Base-by-base conservation (phyloP, 2,113 vertebrate genomes). In the Myodes glareolus region DNA sequence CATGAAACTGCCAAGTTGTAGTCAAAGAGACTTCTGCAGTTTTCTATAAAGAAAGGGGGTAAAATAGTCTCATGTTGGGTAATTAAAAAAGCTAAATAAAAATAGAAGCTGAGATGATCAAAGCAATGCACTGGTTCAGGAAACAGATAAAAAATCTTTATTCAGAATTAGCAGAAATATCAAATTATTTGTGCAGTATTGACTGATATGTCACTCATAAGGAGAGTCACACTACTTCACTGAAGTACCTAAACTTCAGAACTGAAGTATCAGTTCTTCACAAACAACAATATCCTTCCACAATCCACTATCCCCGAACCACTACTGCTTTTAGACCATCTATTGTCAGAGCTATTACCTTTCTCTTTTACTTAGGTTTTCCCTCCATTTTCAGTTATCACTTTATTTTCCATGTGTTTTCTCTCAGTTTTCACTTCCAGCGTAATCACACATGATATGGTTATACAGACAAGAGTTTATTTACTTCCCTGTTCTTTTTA, bases 11-110 rank as follows among this genome's bases (percentile, higher is more conserved):
- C 3, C 94, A 10, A 95, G 88, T 81, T 70, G 55, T 0, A 87
- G 19, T 70, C 19, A 63, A 91, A 67, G 14, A 77, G 11, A 39
- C 8, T 65, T 72, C 11, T 33, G 10, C 58, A 82, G 61, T 47
- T 81, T 89, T 76, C 39, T 39, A 61, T 52, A 73, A 92, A 70
- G 80, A 2, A 27, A 10, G 2, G 11, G 6, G 55, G 55, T 58
- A 58, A 72, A 80, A 19, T 65, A 3, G 23, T 47, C 36, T 94
- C 55, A 55, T 55, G 75, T 70, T 70, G 25, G 29, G 90, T 94
- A 9, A 85, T 80, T 68, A 85, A 93, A 84, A n/a, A 4, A 92
- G 16, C 33, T 65, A 97, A 80, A 93, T 72, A 92, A 16, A 77
- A 75, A 88, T 14, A n/a, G 70, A 88, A 91, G 31, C 6, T 45